Percentiles rank a stretch among this genome's conserved stretches.
These are phyloP conservation scores for Hepsetus odoe DNA, from an alignment of 2,113 vertebrate genomes.

Conservation along the genomic window DNA sequence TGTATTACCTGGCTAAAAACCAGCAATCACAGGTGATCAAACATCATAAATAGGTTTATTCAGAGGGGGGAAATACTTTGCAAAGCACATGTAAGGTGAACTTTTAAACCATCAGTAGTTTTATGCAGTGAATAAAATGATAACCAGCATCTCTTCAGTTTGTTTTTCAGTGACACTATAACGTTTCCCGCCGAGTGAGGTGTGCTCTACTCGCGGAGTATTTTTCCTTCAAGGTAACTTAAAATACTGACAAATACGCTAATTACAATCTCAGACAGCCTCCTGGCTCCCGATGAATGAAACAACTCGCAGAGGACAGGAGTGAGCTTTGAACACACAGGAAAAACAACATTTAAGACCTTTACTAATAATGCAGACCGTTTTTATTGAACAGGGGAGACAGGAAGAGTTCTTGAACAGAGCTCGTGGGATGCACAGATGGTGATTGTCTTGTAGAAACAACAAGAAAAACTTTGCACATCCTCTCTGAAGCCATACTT, in stretches of 20 bases:
- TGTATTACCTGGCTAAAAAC: too few species aligned
- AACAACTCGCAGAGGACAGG: too few species aligned
- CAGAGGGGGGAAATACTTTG: too few species aligned
- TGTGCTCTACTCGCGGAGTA: neutral
- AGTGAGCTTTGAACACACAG: too few species aligned
- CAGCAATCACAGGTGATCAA: too few species aligned
- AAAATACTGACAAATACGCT: neutral
- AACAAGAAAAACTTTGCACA: neutral
- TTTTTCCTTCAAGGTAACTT: neutral
- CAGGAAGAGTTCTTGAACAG: neutral
- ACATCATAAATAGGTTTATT: too few species aligned
- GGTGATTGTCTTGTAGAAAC: neutral
- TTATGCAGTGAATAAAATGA: too few species aligned
- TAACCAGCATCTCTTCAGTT: too few species aligned
- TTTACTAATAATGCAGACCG: neutral
- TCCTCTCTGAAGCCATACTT: neutral
- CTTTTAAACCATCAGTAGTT: too few species aligned
- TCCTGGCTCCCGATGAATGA: neutral
- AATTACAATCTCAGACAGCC: neutral
- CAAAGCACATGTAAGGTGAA: too few species aligned
- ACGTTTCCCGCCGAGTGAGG: neutral
- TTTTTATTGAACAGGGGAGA: neutral
- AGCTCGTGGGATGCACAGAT: neutral
- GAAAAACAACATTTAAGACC: neutral
- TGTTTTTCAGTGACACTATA: neutral